These are phyloP conservation scores for Meloe dianella DNA, from an alignment of 2,888 invertebrate genomes.

Conservation along the genomic window DNA sequence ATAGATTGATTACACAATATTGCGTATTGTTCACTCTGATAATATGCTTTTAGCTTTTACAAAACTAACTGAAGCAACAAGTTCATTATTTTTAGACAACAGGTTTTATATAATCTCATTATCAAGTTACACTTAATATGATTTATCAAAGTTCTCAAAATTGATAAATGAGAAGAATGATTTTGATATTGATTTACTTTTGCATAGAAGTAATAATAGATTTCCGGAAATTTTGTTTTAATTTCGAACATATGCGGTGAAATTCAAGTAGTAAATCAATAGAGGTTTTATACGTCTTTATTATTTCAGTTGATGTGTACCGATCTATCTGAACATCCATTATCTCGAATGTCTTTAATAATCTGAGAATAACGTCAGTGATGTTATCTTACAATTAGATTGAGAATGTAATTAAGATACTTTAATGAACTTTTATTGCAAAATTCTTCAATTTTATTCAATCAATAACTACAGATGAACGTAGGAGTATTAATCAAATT, in stretches of 20 bases:
- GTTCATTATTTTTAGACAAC: conserved; percentile 25
- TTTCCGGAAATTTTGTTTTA: background rate
- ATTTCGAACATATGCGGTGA: background rate
- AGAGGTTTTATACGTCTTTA: background rate
- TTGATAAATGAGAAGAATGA: conserved; percentile 16
- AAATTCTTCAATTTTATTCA: too few relatives aligned
- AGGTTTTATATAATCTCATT: conserved; percentile 25
- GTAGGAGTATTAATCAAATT: too few relatives aligned
- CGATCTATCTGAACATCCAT: background rate
- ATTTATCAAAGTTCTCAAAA: conserved; percentile 18
- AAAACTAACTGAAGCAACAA: conserved; percentile 20
- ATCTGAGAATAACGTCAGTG: background rate
- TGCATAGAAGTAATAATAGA: background rate
- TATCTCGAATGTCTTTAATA: background rate
- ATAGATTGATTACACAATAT: conserved; percentile 16
- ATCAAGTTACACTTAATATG: conserved; percentile 26
- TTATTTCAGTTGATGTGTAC: background rate
- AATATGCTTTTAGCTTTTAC: background rate
- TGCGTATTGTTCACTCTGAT: background rate
- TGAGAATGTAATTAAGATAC: too few relatives aligned
- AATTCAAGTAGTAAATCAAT: background rate
- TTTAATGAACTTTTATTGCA: too few relatives aligned
- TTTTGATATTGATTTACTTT: background rate
- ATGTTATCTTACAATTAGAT: too few relatives aligned
- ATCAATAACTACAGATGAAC: too few relatives aligned